phyloP scores from a whole-genome alignment of 2,797 vertebrate genomes.

The Clarias laeviceps region DNA sequence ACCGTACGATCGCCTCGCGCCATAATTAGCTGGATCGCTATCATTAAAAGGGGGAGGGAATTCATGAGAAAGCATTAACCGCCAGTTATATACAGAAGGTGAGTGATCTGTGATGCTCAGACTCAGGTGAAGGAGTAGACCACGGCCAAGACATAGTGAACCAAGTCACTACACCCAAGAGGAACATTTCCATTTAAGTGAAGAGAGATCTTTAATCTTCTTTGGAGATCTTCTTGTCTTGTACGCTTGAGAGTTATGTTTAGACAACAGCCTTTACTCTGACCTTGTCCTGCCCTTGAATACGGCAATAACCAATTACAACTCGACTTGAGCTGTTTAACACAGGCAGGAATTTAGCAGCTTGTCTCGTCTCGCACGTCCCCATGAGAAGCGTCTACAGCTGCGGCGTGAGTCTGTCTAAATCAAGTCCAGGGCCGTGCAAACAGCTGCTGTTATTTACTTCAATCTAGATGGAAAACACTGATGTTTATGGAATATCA shows the following conservation, averaged over 20 bases:
- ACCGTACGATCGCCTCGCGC: constrained; percentile 62
- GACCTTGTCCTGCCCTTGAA: constrained; percentile 61
- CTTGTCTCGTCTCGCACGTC: constrained; percentile 22
- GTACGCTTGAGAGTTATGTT: constrained; percentile 59
- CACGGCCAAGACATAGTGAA: neutral
- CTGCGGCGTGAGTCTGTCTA: constrained; percentile 1
- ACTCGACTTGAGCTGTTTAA: constrained; percentile 58
- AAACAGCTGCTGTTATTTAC: constrained; percentile 30
- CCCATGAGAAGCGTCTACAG: constrained; percentile 10
- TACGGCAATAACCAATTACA: constrained; percentile 75
- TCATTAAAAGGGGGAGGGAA: constrained; percentile 68
- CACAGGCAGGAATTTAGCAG: constrained; percentile 67
- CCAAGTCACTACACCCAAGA: neutral
- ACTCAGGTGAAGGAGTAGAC: constrained; percentile 50
- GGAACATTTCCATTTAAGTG: neutral
- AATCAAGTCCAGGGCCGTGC: constrained; percentile 8
- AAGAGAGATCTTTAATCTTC: constrained; percentile 2
- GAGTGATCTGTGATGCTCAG: constrained; percentile 56
- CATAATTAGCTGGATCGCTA: constrained; percentile 69
- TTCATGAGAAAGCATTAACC: constrained; percentile 72
- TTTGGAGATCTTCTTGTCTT: neutral
- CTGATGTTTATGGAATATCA: neutral
- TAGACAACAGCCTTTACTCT: constrained; percentile 57
- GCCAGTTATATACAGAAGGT: constrained; percentile 61
- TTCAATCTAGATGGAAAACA: constrained; percentile 27